These are phyloP conservation scores for Centroberyx gerrardi DNA, from an alignment of 2,797 vertebrate genomes.

Conservation along the genomic window DNA sequence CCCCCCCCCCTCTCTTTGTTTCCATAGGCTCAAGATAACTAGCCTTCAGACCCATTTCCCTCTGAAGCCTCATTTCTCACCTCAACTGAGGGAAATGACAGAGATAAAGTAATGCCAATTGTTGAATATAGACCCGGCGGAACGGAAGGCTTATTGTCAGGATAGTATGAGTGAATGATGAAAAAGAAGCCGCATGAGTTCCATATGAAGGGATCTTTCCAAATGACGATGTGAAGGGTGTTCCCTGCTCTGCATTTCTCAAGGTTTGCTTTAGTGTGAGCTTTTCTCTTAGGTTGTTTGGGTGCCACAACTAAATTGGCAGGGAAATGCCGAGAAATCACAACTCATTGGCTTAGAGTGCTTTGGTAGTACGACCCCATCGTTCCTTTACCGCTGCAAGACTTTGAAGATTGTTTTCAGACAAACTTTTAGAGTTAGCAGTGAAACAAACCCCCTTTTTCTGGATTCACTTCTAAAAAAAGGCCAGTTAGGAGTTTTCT, in stretches of 20 bases:
- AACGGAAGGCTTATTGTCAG: conserved; percentile 40
- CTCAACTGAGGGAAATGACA: conserved; percentile 49
- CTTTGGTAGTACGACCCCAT: background rate
- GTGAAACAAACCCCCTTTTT: too few relatives aligned
- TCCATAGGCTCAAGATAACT: conserved; percentile 70
- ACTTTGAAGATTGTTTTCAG: background rate
- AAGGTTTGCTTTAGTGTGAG: conserved; percentile 1
- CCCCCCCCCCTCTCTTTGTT: conserved; percentile 64
- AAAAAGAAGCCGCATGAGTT: conserved; percentile 20
- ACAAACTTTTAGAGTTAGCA: background rate
- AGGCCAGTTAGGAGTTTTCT: too few relatives aligned
- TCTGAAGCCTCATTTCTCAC: conserved; percentile 62
- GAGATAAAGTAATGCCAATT: conserved; percentile 47
- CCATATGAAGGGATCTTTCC: conserved; percentile 10
- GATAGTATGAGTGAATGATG: conserved; percentile 24
- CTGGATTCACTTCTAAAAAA: too few relatives aligned
- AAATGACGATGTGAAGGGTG: background rate
- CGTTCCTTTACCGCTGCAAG: background rate
- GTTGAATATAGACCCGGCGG: conserved; percentile 39
- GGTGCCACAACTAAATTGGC: background rate
- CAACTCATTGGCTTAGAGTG: background rate
- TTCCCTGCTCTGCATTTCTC: background rate
- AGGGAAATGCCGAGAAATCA: background rate
- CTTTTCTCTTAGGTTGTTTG: background rate
- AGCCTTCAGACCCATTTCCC: conserved; percentile 60